phyloP scores from a whole-genome alignment of 2,888 invertebrate genomes.

The Platycnemis pennipes region DNA sequence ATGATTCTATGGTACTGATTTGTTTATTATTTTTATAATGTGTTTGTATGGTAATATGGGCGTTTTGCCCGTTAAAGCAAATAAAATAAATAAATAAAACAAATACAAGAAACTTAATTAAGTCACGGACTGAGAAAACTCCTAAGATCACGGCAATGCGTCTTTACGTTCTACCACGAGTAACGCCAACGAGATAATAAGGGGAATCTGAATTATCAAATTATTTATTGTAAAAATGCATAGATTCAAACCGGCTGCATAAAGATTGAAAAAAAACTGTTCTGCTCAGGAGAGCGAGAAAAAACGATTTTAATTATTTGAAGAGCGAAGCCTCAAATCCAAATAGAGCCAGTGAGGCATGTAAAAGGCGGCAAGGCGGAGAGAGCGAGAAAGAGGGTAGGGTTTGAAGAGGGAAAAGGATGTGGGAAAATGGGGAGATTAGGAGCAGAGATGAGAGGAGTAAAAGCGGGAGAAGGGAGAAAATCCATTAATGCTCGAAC shows the following conservation, averaged over 20 bases:
- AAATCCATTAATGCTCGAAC: constrained; percentile 35
- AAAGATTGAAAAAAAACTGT: background rate
- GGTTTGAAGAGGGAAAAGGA: no score
- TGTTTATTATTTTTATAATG: no score
- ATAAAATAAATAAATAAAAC: no score
- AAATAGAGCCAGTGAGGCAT: background rate
- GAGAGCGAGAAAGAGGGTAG: no score
- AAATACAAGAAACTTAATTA: no score
- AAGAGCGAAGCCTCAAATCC: background rate
- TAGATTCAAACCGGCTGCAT: background rate
- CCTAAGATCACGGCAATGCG: no score
- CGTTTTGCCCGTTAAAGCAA: no score
- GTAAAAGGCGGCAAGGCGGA: background rate
- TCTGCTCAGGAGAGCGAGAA: no score
- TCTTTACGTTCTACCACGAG: background rate
- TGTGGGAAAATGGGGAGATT: no score
- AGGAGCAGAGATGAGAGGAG: background rate
- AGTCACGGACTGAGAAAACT: no score
- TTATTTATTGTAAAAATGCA: background rate
- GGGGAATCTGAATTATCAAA: background rate
- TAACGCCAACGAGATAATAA: background rate
- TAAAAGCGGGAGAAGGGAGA: background rate
- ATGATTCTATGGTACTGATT: no score
- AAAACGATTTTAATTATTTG: background rate
- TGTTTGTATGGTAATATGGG: no score